Conservation (phyloP, 2,888 invertebrate genomes). For the Unio delphinus region DNA sequence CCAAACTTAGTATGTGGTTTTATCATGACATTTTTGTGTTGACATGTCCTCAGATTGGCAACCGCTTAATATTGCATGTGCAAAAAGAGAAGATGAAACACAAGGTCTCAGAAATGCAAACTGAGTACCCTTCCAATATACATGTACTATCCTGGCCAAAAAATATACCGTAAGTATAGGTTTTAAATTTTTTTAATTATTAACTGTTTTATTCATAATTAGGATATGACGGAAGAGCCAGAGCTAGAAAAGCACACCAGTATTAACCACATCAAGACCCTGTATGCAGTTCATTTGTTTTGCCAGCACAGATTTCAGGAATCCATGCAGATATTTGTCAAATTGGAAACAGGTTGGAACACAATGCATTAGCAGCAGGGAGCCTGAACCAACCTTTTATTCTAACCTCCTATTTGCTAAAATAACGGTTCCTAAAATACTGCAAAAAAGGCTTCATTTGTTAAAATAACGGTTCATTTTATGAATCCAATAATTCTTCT, state of each 20-base stretch:
- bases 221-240: conserved; percentile 86
- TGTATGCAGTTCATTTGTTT: conserved; percentile 93
- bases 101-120: not conserved
- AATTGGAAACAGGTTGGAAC: conserved; percentile 81
- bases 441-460: too few relatives aligned
- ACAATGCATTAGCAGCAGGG: not conserved
- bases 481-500: too few relatives aligned
- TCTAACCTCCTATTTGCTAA: too few relatives aligned
- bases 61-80: too few relatives aligned
- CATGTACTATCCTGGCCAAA: not conserved
- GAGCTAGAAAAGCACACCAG: conserved; percentile 86
- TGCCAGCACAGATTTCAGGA: conserved; percentile 88
- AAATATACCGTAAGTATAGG: not conserved
- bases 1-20: too few relatives aligned
- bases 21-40: too few relatives aligned
- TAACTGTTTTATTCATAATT: conserved; percentile 24
- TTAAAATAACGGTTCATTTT: too few relatives aligned
- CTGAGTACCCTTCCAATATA: not conserved
- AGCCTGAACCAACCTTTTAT: too few relatives aligned
- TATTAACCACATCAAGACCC: conserved; percentile 89
- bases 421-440: too few relatives aligned
- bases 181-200: not conserved
- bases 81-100: too few relatives aligned
- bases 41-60: too few relatives aligned
- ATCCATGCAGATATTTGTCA: conserved; percentile 92